Conservation (phyloP, 92 coral and sea anemone genomes). For the Diadumene lineata region DNA sequence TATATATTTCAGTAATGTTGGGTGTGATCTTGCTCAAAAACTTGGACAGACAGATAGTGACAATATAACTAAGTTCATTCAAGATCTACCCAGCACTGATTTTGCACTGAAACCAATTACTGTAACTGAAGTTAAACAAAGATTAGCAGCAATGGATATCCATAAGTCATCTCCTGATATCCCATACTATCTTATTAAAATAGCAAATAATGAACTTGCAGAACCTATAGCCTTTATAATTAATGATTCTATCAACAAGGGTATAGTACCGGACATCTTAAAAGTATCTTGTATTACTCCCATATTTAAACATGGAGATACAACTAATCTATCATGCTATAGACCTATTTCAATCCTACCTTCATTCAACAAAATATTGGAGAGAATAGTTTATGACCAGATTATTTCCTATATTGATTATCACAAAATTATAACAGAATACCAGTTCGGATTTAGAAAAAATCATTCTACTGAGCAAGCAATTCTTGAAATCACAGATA, state of each 20-base stretch:
- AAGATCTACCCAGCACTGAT: conserved; percentile 36
- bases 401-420: conserved; percentile 18
- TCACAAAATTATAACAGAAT: conserved; percentile 32
- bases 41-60: background rate
- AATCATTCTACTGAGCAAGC: conserved; percentile 47
- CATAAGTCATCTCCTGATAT: conserved; percentile 37
- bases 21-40: conserved; percentile 6
- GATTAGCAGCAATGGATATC: conserved; percentile 31
- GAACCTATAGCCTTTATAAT: conserved; percentile 45
- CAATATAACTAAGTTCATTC: conserved; percentile 29
- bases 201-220: conserved; percentile 36
- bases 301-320: conserved; percentile 41
- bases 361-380: conserved; percentile 41
- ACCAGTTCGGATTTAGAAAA: conserved; percentile 63
- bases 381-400: conserved; percentile 50
- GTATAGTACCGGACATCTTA: conserved; percentile 54
- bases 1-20: conserved; percentile 47
- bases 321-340: conserved; percentile 51
- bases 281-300: conserved; percentile 59
- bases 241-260: conserved; percentile 56
- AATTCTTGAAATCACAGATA: conserved; percentile 45
- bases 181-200: conserved; percentile 26
- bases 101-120: conserved; percentile 46
- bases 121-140: conserved; percentile 34
- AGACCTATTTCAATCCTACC: conserved; percentile 55